Base-by-base conservation (phyloP, 2,888 invertebrate species). In the Diarsia rubi region DNA sequence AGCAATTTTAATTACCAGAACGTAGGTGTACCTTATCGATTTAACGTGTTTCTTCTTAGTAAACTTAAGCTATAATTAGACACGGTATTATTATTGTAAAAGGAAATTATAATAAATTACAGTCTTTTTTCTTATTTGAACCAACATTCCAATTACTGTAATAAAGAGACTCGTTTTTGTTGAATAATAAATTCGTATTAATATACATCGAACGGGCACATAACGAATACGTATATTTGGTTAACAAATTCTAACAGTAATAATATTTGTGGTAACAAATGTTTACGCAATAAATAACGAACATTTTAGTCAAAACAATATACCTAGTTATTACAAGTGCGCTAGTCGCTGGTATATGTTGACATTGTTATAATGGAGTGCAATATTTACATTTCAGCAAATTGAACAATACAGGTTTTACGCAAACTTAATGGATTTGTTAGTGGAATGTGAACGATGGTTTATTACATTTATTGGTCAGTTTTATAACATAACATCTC, bases 321-420 rank as follows among this genome's bases (percentile, higher is more conserved):
- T 54, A n/a, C n/a, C n/a, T n/a, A 65, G 65, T 81, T 81, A 65
- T 78, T 47, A 60, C 67, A 27, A 80, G 21, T 42, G 65, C 21
- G 52, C 21, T 62, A 14, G 45, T 65, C n/a, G 42, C 21, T 24
- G 11, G 45, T 65, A 65, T 78, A 42, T 65, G 81, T 62, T n/a
- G 81, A 62, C 81, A 24, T 47, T 62, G 81, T 81, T 66, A 8
- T 72, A 60, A 65, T 80, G 16, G 6, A 80, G n/a, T 74, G 60
- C 60, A 74, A 47, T 81, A 75, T 81, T 75, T 49, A 44, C 19
- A n/a, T 71, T 78, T 54, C 12, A 73, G 27, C 79, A 37, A 79
- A 3, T 27, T 31, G 21, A n/a, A 31, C 47, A 65, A 52, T 47
- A 63, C 52, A 65, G 31, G 21, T 8, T 59, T 37, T 65, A 16